These are phyloP conservation scores for Phorcus lineatus DNA, from an alignment of 2,888 invertebrate species.

Conservation along the genomic window DNA sequence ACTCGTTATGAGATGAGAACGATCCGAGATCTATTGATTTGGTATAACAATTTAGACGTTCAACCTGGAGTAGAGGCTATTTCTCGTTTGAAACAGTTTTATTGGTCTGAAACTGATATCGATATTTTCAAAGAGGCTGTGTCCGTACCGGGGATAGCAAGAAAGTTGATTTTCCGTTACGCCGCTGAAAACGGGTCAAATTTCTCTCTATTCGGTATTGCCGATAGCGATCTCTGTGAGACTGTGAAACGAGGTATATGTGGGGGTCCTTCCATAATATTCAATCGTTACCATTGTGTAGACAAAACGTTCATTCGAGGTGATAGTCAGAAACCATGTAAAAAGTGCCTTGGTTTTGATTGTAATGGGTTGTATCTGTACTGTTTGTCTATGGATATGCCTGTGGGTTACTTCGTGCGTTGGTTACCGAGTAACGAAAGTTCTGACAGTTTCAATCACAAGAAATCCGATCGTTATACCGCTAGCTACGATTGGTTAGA, in stretches of 20 bases:
- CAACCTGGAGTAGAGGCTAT: slow-evolving; percentile 7
- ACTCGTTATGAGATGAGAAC: background rate
- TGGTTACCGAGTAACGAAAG: background rate
- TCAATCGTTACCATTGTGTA: background rate
- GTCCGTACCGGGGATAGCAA: background rate
- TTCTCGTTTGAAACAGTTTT: slow-evolving; percentile 14
- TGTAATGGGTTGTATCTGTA: background rate
- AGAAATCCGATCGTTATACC: background rate
- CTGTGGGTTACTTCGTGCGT: background rate
- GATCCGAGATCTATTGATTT: background rate
- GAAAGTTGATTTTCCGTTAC: background rate
- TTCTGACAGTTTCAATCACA: background rate
- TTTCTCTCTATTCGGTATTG: background rate
- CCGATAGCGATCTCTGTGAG: background rate
- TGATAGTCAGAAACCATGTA: background rate
- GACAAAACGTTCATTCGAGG: background rate
- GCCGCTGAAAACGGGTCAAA: background rate
- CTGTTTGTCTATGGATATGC: background rate
- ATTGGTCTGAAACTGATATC: background rate
- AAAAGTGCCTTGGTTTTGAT: background rate
- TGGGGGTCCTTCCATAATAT: slow-evolving; percentile 12
- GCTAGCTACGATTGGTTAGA: background rate
- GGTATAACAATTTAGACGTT: slow-evolving; percentile 1
- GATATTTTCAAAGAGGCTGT: slow-evolving; percentile 14
- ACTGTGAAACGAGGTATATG: background rate